These are phyloP conservation scores for Pygoscelis antarcticus DNA, from an alignment of 2,113 vertebrate species.

Conservation along the genomic window DNA sequence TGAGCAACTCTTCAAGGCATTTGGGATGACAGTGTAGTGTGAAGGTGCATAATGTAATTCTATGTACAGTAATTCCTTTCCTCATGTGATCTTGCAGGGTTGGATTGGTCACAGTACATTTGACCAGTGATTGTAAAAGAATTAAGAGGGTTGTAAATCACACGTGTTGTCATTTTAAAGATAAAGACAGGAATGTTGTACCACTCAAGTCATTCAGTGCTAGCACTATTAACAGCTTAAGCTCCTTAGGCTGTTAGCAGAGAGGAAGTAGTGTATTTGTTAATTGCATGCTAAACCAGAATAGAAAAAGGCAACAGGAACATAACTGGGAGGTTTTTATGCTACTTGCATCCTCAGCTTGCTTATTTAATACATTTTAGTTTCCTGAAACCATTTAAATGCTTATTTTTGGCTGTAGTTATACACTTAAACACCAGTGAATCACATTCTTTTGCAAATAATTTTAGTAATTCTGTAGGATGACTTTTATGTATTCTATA, in stretches of 20 bases:
- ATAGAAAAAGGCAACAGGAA: constrained; percentile 29
- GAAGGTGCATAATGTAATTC: neutral
- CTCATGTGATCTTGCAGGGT: constrained; percentile 21
- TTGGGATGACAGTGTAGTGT: constrained; percentile 33
- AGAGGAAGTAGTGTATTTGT: constrained; percentile 75
- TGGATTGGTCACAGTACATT: constrained; percentile 46
- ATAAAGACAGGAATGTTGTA: constrained; percentile 65
- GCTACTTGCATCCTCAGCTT: constrained; percentile 32
- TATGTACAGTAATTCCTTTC: constrained; percentile 38
- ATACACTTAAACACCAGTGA: neutral
- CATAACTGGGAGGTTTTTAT: constrained; percentile 29
- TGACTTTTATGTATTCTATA: neutral
- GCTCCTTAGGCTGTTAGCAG: constrained; percentile 41
- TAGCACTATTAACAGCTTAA: constrained; percentile 41
- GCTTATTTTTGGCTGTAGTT: neutral
- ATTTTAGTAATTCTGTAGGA: neutral
- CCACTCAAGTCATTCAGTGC: constrained; percentile 44
- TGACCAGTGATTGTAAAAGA: constrained; percentile 61
- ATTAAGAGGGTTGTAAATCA: constrained; percentile 64
- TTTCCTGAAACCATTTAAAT: constrained; percentile 62
- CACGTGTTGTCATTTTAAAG: constrained; percentile 63
- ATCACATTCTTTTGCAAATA: neutral
- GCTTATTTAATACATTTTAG: constrained; percentile 10
- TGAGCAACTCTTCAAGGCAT: neutral
- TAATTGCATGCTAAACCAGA: constrained; percentile 73